A percentile compares a stretch with the other conserved stretches of the same genome.
Conservation (phyloP, 2,888 invertebrate genomes). For the Ptycholaimellus sp. region DNA sequence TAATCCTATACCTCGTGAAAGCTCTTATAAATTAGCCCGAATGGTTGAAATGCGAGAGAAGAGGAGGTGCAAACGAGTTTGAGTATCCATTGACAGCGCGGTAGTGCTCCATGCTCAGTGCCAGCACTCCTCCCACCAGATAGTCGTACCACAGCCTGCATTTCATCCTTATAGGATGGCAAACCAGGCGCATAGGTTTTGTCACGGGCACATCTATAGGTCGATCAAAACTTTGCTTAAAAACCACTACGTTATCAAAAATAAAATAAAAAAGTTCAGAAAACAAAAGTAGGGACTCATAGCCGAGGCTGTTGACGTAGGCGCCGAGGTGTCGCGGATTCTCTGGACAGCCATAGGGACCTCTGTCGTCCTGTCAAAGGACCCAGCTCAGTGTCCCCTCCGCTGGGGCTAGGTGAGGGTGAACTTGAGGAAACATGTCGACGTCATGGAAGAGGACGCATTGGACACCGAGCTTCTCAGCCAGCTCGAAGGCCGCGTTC, state of each 20-base stretch:
- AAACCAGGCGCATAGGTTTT: neutral
- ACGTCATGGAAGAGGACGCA: conserved; percentile 27
- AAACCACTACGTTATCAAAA: neutral
- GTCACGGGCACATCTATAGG: neutral
- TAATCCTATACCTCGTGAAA: too few species aligned
- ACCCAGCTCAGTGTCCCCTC: neutral
- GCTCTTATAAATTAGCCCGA: too few species aligned
- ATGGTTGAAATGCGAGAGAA: too few species aligned
- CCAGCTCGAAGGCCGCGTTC: conserved; percentile 23
- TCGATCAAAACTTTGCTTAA: neutral
- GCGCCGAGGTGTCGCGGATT: conserved; percentile 29
- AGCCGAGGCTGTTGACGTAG: conserved; percentile 29
- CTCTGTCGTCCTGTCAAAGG: conserved; percentile 27
- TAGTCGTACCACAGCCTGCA: conserved; percentile 29
- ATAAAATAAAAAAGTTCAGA: neutral
- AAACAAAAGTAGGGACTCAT: conserved; percentile 25
- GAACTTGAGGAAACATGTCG: conserved; percentile 28
- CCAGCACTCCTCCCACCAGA: conserved; percentile 30
- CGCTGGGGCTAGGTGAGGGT: neutral
- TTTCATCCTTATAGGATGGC: neutral
- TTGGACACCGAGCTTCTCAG: conserved; percentile 17
- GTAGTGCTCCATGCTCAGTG: conserved; percentile 27
- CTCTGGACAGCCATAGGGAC: conserved; percentile 28
- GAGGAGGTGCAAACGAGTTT: conserved; percentile 30
- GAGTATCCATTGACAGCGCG: conserved; percentile 32